phyloP scores from a whole-genome alignment of 2,113 vertebrate genomes.

The Sebastes fasciatus region DNA sequence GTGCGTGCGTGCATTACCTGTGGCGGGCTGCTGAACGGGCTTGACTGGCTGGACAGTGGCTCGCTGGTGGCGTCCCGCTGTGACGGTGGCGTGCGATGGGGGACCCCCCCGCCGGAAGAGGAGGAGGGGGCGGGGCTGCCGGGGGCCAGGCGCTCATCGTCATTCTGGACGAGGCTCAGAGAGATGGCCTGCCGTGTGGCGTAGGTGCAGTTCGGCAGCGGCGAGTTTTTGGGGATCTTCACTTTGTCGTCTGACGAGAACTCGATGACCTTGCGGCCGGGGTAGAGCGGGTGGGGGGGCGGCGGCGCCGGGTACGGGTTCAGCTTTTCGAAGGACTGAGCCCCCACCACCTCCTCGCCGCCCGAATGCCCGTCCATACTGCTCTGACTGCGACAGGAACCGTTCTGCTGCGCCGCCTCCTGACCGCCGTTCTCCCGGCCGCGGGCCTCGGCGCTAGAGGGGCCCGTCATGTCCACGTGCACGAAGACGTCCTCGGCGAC shows the following conservation, averaged over 20 bases:
- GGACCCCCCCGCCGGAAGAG: constrained; percentile 68
- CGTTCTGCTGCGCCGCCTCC: constrained; percentile 85
- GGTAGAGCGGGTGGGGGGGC: constrained; percentile 89
- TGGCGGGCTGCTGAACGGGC: constrained; percentile 87
- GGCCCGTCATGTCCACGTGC: constrained; percentile 96
- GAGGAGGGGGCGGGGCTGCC: constrained; percentile 87
- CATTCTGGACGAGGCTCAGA: constrained; percentile 93
- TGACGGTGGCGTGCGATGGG: constrained; percentile 73
- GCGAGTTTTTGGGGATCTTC: constrained; percentile 96
- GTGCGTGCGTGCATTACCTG: constrained; percentile 61
- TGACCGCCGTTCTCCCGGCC: constrained; percentile 52
- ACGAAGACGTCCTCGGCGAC: constrained; percentile 97
- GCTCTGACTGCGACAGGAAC: constrained; percentile 84
- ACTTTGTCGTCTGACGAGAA: constrained; percentile 96
- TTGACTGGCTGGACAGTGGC: constrained; percentile 87
- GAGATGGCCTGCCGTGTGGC: constrained; percentile 98
- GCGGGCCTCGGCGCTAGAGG: constrained; percentile 25
- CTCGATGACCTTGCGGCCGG: constrained; percentile 96
- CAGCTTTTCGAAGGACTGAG: constrained; percentile 91
- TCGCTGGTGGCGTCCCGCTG: constrained; percentile 74
- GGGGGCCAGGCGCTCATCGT: constrained; percentile 79
- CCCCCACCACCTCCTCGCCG: constrained; percentile 66
- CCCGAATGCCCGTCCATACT: constrained; percentile 82
- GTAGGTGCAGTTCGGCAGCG: constrained; percentile 97
- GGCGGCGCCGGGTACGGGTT: constrained; percentile 93